A percentile compares a stretch with the other conserved stretches of the same genome.
Evolutionary conservation across 2,113 vertebrate species (phyloP).

Genomic region (Pachyramphus minor): DNA sequence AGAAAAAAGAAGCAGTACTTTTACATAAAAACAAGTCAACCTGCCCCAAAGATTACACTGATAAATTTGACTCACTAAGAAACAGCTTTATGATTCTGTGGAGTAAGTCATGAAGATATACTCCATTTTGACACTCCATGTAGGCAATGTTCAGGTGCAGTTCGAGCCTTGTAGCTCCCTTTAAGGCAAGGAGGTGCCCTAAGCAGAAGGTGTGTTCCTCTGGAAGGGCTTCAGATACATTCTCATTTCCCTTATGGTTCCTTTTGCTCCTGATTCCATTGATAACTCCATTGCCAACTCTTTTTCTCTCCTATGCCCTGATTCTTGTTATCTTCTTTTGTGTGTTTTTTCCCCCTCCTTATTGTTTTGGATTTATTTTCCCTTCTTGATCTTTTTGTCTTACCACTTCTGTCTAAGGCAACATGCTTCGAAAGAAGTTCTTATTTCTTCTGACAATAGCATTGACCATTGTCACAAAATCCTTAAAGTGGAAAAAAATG

Average conservation of each 20-base stretch:
- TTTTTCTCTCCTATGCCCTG: not conserved
- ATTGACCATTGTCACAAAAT: not conserved
- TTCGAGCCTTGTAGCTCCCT: not conserved
- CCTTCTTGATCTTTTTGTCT: not conserved
- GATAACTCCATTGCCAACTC: not conserved
- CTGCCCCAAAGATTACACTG: not conserved
- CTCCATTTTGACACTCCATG: not conserved
- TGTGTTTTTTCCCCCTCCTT: rapidly evolving
- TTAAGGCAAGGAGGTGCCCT: not conserved
- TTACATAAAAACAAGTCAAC: not conserved
- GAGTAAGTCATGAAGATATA: not conserved
- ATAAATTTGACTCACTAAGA: not conserved
- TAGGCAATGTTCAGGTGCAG: not conserved
- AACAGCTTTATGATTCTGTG: not conserved
- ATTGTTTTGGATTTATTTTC: not conserved
- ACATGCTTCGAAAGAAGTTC: not conserved
- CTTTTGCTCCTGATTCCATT: not conserved
- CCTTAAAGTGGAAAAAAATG: not conserved
- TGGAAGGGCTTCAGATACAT: not conserved
- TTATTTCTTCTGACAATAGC: not conserved
- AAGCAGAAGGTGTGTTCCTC: not conserved
- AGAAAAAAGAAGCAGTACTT: not conserved
- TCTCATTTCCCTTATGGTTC: not conserved
- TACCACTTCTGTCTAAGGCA: not conserved
- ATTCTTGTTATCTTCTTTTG: not conserved